Conservation (phyloP, 1,140 invertebrate species). For the Eulimnadia texana region DNA sequence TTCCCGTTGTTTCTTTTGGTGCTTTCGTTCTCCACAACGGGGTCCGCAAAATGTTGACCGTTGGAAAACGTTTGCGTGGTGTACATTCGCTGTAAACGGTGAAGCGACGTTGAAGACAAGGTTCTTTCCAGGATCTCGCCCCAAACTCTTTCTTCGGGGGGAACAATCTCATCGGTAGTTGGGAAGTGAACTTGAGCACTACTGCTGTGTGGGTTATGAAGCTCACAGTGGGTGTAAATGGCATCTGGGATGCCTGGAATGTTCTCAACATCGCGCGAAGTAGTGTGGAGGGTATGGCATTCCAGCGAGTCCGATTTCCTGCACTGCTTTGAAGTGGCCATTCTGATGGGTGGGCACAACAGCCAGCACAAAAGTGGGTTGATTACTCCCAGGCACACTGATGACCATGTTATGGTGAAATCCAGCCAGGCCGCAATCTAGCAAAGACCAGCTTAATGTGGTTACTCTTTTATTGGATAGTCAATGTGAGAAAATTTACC, state of each 20-base stretch:
- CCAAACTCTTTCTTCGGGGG: slow-evolving; percentile 8
- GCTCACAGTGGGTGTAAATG: not conserved
- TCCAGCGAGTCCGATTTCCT: not conserved
- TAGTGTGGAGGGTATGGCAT: not conserved
- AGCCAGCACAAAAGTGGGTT: slow-evolving; percentile 78
- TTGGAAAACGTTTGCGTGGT: not conserved
- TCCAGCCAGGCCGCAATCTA: slow-evolving; percentile 60
- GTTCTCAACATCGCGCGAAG: not conserved
- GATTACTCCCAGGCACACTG: slow-evolving; percentile 73
- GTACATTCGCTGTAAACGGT: slow-evolving; percentile 5
- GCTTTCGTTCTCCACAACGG: not conserved
- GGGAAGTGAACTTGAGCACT: not conserved
- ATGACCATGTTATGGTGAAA: slow-evolving; percentile 68
- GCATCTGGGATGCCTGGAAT: not conserved
- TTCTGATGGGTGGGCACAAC: slow-evolving; percentile 62
- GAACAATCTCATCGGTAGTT: not conserved
- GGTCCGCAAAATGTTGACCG: not conserved
- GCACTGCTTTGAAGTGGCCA: not conserved
- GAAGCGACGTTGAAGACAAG: slow-evolving; percentile 12
- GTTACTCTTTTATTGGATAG: too few relatives aligned
- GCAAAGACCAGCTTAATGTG: slow-evolving; percentile 17
- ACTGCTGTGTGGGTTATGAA: slow-evolving; percentile 4
- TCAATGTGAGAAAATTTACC: too few relatives aligned
- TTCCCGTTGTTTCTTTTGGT: not conserved
- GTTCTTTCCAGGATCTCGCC: slow-evolving; percentile 14